Evolutionary conservation across 2,888 invertebrate genomes (phyloP).

Genomic region (Heliconius erato): DNA sequence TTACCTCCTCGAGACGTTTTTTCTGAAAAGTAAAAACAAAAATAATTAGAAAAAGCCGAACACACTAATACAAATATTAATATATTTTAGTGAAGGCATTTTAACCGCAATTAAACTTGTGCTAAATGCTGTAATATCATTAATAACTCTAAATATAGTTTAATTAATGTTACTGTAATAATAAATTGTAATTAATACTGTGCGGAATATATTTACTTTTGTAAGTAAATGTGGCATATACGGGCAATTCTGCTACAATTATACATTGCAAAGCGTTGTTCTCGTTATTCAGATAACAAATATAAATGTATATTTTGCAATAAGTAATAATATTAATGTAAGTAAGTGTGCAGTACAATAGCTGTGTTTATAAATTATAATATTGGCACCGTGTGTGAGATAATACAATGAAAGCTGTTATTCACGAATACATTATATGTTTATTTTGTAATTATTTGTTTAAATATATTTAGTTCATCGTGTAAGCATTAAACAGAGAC

Average conservation of each 20-base stretch:
- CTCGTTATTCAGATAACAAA: neutral
- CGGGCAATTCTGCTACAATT: neutral
- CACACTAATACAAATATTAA: neutral
- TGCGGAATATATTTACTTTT: constrained; percentile 4
- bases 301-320: constrained; percentile 32
- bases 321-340: constrained; percentile 59
- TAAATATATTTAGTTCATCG: constrained; percentile 29
- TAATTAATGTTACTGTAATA: neutral
- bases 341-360: constrained; percentile 14
- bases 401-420: constrained; percentile 36
- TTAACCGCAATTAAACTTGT: neutral
- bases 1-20: constrained; percentile 92
- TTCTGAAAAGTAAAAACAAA: constrained; percentile 88
- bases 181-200: neutral
- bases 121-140: constrained; percentile 1
- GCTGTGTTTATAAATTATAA: constrained; percentile 30
- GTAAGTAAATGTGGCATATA: constrained; percentile 18
- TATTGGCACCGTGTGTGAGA: constrained; percentile 28
- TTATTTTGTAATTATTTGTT: constrained; percentile 20
- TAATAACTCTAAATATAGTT: neutral
- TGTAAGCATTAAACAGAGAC: constrained; percentile 23
- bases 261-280: constrained; percentile 7
- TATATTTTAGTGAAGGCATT: constrained; percentile 24
- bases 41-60: neutral
- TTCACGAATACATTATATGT: constrained; percentile 23